Conservation (phyloP, 2,113 vertebrate genomes). For the Calidris pygmaea region DNA sequence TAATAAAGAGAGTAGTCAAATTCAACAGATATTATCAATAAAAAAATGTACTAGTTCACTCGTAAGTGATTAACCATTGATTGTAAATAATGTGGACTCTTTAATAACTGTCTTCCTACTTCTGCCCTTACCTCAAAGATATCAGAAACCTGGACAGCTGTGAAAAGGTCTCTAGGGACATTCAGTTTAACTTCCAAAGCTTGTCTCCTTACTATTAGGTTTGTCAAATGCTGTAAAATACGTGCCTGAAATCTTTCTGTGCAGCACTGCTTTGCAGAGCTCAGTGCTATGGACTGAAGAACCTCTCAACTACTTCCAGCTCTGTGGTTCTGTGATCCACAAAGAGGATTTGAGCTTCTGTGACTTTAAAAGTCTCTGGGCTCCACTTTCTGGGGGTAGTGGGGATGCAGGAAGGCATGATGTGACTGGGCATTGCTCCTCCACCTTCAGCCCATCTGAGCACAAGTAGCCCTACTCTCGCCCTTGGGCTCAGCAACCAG, state of each 20-base stretch:
- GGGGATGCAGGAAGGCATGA: background rate
- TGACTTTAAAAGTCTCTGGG: background rate
- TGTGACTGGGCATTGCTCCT: background rate
- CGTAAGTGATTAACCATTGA: background rate
- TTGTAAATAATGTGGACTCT: background rate
- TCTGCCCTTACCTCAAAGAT: background rate
- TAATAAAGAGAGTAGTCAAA: background rate
- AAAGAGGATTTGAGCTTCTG: background rate
- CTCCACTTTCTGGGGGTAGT: background rate
- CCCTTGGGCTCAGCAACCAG: background rate
- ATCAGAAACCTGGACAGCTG: background rate
- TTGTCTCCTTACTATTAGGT: background rate
- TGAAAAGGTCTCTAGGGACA: background rate
- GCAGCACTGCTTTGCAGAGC: background rate
- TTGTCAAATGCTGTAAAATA: background rate
- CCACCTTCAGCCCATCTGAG: background rate
- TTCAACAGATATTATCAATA: background rate
- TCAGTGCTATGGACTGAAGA: background rate
- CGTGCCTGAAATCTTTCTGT: background rate
- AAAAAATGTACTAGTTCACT: background rate
- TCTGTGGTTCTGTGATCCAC: background rate
- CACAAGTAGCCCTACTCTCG: accelerated
- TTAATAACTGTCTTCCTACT: background rate
- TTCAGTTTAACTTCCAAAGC: background rate
- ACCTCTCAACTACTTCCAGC: background rate